These are phyloP conservation scores for Halocynthia aurantium DNA, from an alignment of 23 tunicate genomes.

Conservation along the genomic window DNA sequence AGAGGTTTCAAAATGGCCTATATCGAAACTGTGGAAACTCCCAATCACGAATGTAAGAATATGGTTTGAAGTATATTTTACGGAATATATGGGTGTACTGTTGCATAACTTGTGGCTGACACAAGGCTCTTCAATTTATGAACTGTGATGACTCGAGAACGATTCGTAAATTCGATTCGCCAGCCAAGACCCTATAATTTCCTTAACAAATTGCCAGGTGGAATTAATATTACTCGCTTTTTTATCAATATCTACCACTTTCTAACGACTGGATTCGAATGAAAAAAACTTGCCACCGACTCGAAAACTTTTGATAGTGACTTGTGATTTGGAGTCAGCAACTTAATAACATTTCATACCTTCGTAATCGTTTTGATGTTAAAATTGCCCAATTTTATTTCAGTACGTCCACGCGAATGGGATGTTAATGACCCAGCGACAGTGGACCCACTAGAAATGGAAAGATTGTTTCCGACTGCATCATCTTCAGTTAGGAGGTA, in stretches of 20 bases:
- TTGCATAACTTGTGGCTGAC: background rate
- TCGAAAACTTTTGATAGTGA: too few relatives aligned
- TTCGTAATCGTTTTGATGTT: background rate
- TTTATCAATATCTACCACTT: too few relatives aligned
- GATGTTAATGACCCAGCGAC: background rate
- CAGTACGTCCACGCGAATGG: slow-evolving; percentile 66
- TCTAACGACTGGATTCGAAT: too few relatives aligned
- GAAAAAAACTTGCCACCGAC: too few relatives aligned
- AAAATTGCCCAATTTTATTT: background rate
- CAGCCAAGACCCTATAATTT: too few relatives aligned
- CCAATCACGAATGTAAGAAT: slow-evolving; percentile 57
- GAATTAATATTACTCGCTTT: too few relatives aligned
- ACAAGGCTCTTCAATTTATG: too few relatives aligned
- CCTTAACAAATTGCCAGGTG: too few relatives aligned
- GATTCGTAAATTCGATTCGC: too few relatives aligned
- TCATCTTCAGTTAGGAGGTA: background rate
- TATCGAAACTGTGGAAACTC: slow-evolving; percentile 48
- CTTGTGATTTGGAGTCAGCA: background rate
- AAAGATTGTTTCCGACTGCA: background rate
- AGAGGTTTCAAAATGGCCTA: slow-evolving; percentile 61
- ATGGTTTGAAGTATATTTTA: background rate
- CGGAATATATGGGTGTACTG: too few relatives aligned
- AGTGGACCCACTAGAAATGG: background rate
- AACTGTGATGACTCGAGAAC: too few relatives aligned
- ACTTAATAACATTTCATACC: background rate